phyloP scores from a whole-genome alignment of 2,888 invertebrate species.

The Hirtodrosophila confusa region DNA sequence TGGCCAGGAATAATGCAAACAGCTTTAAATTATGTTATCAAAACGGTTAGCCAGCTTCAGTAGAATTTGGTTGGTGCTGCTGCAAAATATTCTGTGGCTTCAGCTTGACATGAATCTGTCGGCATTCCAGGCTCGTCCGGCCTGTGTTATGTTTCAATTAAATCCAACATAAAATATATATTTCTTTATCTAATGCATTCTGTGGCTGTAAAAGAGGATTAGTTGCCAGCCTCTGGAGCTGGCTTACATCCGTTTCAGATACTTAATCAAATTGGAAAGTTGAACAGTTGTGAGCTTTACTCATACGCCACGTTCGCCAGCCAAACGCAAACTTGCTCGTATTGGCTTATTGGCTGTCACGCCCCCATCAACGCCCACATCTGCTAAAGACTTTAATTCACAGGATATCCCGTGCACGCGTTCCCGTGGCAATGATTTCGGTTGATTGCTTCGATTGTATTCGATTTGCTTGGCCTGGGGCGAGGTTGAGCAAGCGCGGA shows the following conservation, averaged over 20 bases:
- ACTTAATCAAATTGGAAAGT: slow-evolving; percentile 68
- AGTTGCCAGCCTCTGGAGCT: neutral
- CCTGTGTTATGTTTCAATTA: slow-evolving; percentile 39
- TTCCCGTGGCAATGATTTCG: slow-evolving; percentile 64
- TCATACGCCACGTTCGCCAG: slow-evolving; percentile 38
- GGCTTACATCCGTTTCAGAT: slow-evolving; percentile 16
- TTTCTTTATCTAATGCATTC: slow-evolving; percentile 5
- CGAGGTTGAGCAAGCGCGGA: neutral
- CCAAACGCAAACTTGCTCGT: slow-evolving; percentile 27
- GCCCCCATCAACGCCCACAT: slow-evolving; percentile 26
- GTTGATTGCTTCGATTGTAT: slow-evolving; percentile 77
- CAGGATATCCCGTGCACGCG: slow-evolving; percentile 63
- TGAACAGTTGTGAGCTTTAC: slow-evolving; percentile 26
- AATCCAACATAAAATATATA: slow-evolving; percentile 18
- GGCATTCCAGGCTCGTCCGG: slow-evolving; percentile 12
- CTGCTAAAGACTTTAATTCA: slow-evolving; percentile 60
- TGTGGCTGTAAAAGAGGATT: slow-evolving; percentile 5
- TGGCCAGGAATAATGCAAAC: slow-evolving; percentile 24
- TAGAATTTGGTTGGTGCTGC: slow-evolving; percentile 5
- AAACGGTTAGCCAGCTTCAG: slow-evolving; percentile 33
- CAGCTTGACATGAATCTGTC: slow-evolving; percentile 46
- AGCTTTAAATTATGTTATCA: slow-evolving; percentile 59
- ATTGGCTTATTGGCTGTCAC: slow-evolving; percentile 41
- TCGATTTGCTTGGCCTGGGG: slow-evolving; percentile 49
- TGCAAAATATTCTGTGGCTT: slow-evolving; percentile 11